Base-by-base conservation (phyloP, 2,797 vertebrate species). In the Buceros bicornis region DNA sequence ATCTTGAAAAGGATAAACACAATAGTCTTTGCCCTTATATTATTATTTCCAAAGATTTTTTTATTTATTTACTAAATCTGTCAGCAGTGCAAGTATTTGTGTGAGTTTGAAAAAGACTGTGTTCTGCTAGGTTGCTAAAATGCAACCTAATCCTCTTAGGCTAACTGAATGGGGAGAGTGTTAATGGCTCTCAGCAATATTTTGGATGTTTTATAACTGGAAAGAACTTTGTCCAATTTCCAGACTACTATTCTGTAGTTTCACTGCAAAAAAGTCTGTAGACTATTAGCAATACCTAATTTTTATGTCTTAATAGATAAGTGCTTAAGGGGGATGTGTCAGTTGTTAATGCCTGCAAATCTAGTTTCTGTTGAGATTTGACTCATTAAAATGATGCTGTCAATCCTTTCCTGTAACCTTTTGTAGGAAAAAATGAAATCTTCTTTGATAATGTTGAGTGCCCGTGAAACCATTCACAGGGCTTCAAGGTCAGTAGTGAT, bases 11-110 rank as follows among this genome's bases (percentile, higher is more conserved):
- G 69, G 87, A 43, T 40, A 58, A 66, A 35, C 45, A 47, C 16
- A 69, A 50, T 66, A 64, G 33, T 76, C 48, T 76, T 91, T 37
- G 48, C 17, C 6, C 35, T 82, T 78, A 21, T 62, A 80, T 76
- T 48, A 43, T 61, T 60, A 25, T 79, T 85, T 89, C 31, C 43
- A 37, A 42, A 60, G 11, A 26, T 53, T 85, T 70, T 81, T 66
- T 79, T 50, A 65, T 64, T 78, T 92, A 87, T 92, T 94, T 94
- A 74, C n/a, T 69, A 62, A 54, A 76, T 82, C 58, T 93, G 42
- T 48, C 35, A 94, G 40, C 22, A 35, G 9, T 4, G 3, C 53
- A 57, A 67, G 43, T 60, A 56, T 89, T 77, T 74, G 11, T 87
- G 40, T 47, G 29, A 72, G 31, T 66, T 82, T 73, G 56, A 84